Conservation (phyloP, 2,113 vertebrate genomes). For the Rallus limicola region DNA sequence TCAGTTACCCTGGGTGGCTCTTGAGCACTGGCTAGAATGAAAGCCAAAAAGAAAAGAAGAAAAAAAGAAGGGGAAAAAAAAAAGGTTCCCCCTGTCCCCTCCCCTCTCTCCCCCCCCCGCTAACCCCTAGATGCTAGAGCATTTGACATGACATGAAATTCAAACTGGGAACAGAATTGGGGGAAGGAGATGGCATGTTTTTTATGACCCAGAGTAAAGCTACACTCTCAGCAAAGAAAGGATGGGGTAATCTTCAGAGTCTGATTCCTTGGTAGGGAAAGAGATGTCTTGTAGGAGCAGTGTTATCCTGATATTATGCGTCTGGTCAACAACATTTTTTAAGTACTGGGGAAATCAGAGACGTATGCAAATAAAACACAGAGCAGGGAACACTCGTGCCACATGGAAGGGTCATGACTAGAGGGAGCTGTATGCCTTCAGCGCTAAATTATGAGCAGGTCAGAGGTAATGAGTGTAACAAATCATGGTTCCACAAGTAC, state of each 20-base stretch:
- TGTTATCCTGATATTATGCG: background rate
- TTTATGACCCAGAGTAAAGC: background rate
- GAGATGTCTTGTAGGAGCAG: background rate
- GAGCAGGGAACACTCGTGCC: background rate
- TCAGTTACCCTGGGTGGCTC: background rate
- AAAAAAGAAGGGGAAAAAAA: no score
- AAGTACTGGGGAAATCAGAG: background rate
- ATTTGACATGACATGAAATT: background rate
- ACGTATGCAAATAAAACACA: background rate
- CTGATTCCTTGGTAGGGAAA: background rate
- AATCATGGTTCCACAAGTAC: background rate
- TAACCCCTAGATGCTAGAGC: background rate
- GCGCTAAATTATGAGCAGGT: background rate
- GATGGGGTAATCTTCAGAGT: background rate
- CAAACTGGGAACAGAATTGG: background rate
- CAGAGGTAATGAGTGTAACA: constrained; percentile 20
- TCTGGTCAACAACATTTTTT: background rate
- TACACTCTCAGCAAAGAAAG: background rate
- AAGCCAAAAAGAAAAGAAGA: background rate
- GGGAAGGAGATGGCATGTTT: background rate
- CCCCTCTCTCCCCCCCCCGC: no score
- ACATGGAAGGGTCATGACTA: background rate
- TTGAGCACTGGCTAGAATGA: background rate
- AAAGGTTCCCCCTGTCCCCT: no score
- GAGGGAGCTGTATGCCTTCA: background rate